Percentiles rank a stretch among this genome's conserved stretches.
Evolutionary conservation across 2,113 vertebrate species (phyloP).

Genomic region (Nesoenas mayeri): DNA sequence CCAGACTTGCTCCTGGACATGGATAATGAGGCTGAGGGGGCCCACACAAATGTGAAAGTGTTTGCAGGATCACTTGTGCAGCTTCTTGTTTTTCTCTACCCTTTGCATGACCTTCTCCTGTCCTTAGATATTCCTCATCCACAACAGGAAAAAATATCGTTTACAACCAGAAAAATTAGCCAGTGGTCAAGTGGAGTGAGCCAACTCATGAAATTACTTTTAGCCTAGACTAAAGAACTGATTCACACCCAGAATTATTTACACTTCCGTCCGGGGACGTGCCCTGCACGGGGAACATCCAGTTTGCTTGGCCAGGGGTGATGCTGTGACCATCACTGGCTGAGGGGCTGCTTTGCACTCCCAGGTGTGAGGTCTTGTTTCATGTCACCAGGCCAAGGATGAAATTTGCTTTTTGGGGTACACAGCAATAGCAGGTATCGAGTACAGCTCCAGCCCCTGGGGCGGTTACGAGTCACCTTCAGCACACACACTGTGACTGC

Average conservation of each 20-base stretch:
- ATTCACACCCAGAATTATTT: neutral
- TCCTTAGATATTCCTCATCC: neutral
- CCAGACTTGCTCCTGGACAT: neutral
- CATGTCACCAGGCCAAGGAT: neutral
- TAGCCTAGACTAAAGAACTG: neutral
- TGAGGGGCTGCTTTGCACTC: neutral
- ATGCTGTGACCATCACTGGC: neutral
- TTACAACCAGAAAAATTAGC: neutral
- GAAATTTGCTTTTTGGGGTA: neutral
- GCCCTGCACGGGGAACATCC: rapidly evolving
- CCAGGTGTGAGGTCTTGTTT: neutral
- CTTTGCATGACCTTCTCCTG: neutral
- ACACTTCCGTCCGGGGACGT: neutral
- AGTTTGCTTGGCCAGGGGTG: neutral
- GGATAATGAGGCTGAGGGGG: neutral
- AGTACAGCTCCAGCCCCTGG: neutral
- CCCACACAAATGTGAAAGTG: neutral
- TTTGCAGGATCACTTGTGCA: neutral
- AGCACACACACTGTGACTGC: neutral
- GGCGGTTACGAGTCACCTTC: neutral
- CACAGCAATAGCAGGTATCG: neutral
- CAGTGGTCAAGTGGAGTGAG: neutral
- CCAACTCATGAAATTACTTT: neutral
- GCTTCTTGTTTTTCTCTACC: neutral
- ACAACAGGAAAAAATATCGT: slow-evolving; percentile 23